Base-by-base conservation (phyloP, 2,113 vertebrate species). In the Setophaga coronata region DNA sequence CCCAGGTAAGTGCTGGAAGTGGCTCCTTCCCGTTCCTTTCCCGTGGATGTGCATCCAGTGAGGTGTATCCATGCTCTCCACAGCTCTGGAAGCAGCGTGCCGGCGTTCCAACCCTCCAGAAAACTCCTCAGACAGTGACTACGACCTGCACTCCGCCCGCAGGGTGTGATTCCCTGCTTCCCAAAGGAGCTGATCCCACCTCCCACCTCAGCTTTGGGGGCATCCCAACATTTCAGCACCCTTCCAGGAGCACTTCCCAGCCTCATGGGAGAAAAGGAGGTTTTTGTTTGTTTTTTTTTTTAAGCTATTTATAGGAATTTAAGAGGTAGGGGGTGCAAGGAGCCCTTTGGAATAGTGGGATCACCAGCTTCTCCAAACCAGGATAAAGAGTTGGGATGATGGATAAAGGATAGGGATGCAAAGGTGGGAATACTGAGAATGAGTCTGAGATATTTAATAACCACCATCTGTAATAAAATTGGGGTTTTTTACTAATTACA, bases 71-170 rank as follows among this genome's bases (percentile, higher is more conserved):
- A 1, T 65, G 54, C 11, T 28, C 28, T 20, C 60, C 21, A 1
- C 92, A 98, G 98, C 97, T 40, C 95, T 98, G 84, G 97, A 98
- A 90, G 90, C 96, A 6, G 90, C 94, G 0, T 24, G 14, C 66
- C 89, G 2, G 54, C 50, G 79, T 31, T 96, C 97, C 42, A 61
- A 86, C 28, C 97, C 96, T 29, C 89, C 65, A 0, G 98, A 98
- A 5, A 97, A 98, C 60, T 98, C 98, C 65, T 98, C 98, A 0
- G 98, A 98, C 50, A 98, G 98, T 1, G 98, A 98, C 92, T 98
- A 98, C 1, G 97, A 98, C 26, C 94, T 98, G 50, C 92, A 93
- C 1, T 88, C 86, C 0, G 93, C 97, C 13, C 94, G 87, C 87
- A 96, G 95, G 54, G 67, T 98, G 70, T 98, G 57, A 94, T 2